phyloP scores from a whole-genome alignment of 2,888 invertebrate genomes.

The Polia nebulosa region DNA sequence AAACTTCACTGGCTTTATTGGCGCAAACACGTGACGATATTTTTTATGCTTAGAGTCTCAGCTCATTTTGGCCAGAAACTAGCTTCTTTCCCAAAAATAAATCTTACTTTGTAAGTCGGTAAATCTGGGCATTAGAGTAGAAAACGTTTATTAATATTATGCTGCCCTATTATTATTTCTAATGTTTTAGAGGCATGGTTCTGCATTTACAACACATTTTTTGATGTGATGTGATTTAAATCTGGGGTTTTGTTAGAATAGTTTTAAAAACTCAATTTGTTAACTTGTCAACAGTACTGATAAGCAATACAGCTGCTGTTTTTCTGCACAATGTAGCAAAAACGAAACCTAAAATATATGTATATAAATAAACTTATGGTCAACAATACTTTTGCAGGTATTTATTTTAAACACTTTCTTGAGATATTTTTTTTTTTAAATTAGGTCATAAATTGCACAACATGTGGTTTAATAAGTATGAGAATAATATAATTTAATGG shows the following conservation, averaged over 20 bases:
- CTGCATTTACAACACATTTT: neutral
- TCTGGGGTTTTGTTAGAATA: neutral
- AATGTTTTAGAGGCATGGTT: conserved; percentile 1
- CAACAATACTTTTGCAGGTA: conserved; percentile 12
- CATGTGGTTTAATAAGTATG: neutral
- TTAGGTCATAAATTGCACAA: conserved; percentile 26
- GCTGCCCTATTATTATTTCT: neutral
- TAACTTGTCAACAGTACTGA: neutral
- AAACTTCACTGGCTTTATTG: neutral
- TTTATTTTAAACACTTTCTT: neutral
- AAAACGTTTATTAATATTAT: conserved; percentile 6
- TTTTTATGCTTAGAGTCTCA: neutral
- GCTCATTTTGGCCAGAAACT: conserved; percentile 1
- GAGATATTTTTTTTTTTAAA: neutral
- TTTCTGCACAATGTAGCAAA: neutral
- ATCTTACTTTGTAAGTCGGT: neutral
- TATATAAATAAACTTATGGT: neutral
- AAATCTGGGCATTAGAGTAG: neutral
- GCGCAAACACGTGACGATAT: neutral
- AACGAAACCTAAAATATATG: neutral
- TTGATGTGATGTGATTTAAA: neutral
- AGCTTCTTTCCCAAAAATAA: conserved; percentile 28
- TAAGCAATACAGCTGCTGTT: too few species aligned
- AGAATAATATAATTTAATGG: conserved; percentile 19
- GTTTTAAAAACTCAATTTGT: neutral